Conservation (phyloP, 1,140 invertebrate genomes). For the Rhopalosiphum padi region DNA sequence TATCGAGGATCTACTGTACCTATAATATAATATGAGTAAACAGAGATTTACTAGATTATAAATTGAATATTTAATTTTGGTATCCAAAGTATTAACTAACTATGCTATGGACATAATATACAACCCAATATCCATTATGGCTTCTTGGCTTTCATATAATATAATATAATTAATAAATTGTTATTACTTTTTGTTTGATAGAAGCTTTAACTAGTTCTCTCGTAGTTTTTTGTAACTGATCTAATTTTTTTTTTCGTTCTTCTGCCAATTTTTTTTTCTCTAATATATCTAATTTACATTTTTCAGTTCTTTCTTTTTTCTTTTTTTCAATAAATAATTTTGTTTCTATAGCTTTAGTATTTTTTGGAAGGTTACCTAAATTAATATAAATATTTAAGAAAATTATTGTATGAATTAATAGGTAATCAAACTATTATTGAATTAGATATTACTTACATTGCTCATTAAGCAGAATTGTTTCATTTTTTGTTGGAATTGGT, state of each 20-base stretch:
- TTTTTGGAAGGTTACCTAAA: neutral
- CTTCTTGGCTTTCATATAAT: neutral
- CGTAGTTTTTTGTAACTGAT: constrained; percentile 16
- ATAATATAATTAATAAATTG: neutral
- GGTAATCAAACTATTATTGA: neutral
- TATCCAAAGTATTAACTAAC: neutral
- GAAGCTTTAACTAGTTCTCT: neutral
- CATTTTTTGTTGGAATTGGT: constrained; percentile 10
- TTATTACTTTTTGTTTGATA: constrained; percentile 1
- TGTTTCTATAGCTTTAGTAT: neutral
- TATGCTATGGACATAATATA: neutral
- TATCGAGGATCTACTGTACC: no score
- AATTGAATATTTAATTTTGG: neutral
- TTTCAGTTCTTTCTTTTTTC: neutral
- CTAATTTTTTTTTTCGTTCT: constrained; percentile 30
- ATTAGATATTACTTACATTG: neutral
- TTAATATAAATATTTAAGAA: neutral
- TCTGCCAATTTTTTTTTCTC: neutral
- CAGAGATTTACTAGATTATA: neutral
- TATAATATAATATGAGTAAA: no score
- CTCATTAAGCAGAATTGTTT: constrained; percentile 14
- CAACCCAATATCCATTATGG: neutral
- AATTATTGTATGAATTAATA: neutral
- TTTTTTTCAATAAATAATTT: constrained; percentile 12
- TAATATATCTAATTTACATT: constrained; percentile 15